Evolutionary conservation across 2,113 vertebrate genomes (phyloP).

Genomic region (Cnemophilus loriae): DNA sequence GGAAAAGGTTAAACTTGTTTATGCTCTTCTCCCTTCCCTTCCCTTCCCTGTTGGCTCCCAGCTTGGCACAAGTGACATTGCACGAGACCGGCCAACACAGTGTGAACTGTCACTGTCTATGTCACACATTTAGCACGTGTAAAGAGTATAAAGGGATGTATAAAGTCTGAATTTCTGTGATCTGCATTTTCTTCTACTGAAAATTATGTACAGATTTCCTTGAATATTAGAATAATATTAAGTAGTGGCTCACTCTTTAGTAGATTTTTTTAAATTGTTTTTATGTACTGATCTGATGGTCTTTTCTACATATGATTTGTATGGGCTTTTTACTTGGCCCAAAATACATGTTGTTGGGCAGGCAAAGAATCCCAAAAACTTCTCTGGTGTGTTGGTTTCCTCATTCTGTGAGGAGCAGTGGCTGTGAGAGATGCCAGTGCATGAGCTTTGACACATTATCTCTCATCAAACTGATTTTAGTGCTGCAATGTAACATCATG

Average conservation of each 20-base stretch:
- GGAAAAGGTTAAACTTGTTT: neutral
- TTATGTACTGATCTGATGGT: neutral
- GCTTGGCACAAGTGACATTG: neutral
- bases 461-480: neutral
- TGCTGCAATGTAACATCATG: neutral
- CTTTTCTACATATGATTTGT: neutral
- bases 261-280: neutral
- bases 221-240: neutral
- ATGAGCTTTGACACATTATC: neutral
- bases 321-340: neutral
- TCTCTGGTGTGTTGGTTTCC: neutral
- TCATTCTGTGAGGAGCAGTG: neutral
- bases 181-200: neutral
- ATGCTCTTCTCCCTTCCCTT: neutral
- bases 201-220: neutral
- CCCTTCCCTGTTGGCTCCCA: neutral
- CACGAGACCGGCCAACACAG: neutral
- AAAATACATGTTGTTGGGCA: neutral
- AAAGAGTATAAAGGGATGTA: neutral
- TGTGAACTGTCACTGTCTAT: neutral
- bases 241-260: neutral
- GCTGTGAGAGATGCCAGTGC: neutral
- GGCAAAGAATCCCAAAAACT: neutral
- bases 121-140: rapidly evolving
- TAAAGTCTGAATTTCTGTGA: neutral